Evolutionary conservation across 2,113 vertebrate species (phyloP), one percentile per base, ranked within the genome.

Genomic region (Turdus rufiventris): DNA sequence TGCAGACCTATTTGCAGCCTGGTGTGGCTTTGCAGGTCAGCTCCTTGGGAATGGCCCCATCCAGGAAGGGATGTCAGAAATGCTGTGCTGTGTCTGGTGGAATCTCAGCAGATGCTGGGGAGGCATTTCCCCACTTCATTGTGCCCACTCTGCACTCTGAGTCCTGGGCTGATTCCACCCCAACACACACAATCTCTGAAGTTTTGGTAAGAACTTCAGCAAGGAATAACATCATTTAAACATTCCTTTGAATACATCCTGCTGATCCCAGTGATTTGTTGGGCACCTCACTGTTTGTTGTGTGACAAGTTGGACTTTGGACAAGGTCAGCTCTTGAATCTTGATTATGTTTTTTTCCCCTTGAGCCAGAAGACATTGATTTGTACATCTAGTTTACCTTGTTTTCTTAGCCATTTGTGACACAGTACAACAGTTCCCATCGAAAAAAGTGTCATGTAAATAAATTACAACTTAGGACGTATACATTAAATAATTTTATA

Each of bases 351-450:
- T 97, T 98, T 97, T 98, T 97, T 90, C 98, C 98, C 98, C 97
- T 97, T 97, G 98, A 98, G 98, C 98, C 97, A 98, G 94, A 95
- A 97, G 96, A 98, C 98, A 99, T 99, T 98, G 98, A 99, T 99
- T 98, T 98, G 98, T 97, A 98, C 98, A 98, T 98, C 98, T 98
- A 98, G 98, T 98, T 99, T 98, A 98, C 98, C 98, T 98, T 99
- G 98, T 99, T 99, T 98, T 98, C 98, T 98, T 98, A 98, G 98
- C 98, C 98, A 98, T 98, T 98, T 98, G 98, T 98, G 98, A 98
- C 98, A 99, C 97, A 98, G 97, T 98, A 99, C 98, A 98, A 98
- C 98, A 98, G 98, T 98, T 98, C 97, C 97, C 98, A 98, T 98
- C 98, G 98, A 98, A 98, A 98, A 98, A 98, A 96, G 97, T 98